Base-by-base conservation (phyloP, 1,140 invertebrate genomes). In the Phymorhynchus buccinoides region DNA sequence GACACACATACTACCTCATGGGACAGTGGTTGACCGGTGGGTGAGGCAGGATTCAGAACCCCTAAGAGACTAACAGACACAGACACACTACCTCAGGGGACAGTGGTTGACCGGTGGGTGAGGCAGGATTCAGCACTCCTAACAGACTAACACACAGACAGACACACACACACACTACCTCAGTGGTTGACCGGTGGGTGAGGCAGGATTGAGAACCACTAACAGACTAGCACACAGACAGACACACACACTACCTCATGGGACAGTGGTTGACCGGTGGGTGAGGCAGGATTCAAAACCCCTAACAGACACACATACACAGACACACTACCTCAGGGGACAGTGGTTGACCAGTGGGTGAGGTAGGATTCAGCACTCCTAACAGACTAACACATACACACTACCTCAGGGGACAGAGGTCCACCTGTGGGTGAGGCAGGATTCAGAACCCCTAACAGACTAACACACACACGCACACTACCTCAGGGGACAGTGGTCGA, bases 241-340 rank as follows among this genome's bases (percentile, higher is more conserved):
- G n/a, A 56, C 52, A 56, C 52, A 35, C 56, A 96, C 7, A 98
- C 91, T 3, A 98, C 96, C 12, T 96, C 96, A 2, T 98, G 93
- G n/a, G n/a, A n/a, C n/a, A n/a, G n/a, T n/a, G n/a, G n/a, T n/a
- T n/a, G n/a, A n/a, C n/a, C n/a, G n/a, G n/a, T n/a, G n/a, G n/a
- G n/a, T n/a, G n/a, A n/a, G n/a, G 27, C n/a, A n/a, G n/a, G n/a
- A n/a, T n/a, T n/a, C n/a, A n/a, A n/a, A n/a, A n/a, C n/a, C n/a
- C n/a, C n/a, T n/a, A n/a, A 93, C 4, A 98, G 93, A 48, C 96
- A 95, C 95, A 98, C 97, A 97, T 39, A 73, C 71, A 35, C 71
- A 73, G 32, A 41, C 44, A 96, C 7, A 98, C 91, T 3, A 98
- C 96, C 12, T 96, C 96, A 3, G 98, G 93, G 18, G 18, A 48